A percentile compares a stretch with the other conserved stretches of the same genome.
Conservation (phyloP, 1,140 invertebrate species). For the Uloborus diversus region DNA sequence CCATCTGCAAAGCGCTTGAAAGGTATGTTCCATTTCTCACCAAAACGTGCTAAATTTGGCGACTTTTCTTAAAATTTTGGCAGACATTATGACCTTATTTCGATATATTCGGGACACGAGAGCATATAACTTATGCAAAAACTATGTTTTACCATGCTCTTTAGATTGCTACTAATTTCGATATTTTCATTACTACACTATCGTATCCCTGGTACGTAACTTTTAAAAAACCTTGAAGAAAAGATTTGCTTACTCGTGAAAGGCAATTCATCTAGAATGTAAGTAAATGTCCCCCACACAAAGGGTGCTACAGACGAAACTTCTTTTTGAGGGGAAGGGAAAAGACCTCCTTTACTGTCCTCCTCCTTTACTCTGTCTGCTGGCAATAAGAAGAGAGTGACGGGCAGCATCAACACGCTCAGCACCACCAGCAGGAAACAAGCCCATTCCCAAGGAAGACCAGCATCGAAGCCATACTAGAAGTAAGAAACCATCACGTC, state of each 20-base stretch:
- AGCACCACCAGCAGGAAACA: slow-evolving; percentile 51
- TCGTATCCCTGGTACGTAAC: too few relatives aligned
- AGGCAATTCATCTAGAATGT: slow-evolving; percentile 3
- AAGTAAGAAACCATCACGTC: neutral
- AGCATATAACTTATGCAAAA: too few relatives aligned
- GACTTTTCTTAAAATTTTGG: too few relatives aligned
- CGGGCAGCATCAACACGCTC: slow-evolving; percentile 57
- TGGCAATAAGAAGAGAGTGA: slow-evolving; percentile 59
- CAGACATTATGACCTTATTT: too few relatives aligned
- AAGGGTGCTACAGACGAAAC: slow-evolving; percentile 17
- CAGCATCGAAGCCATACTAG: slow-evolving; percentile 57
- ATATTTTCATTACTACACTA: too few relatives aligned
- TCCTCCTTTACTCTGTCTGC: slow-evolving; percentile 28
- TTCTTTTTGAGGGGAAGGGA: slow-evolving; percentile 11
- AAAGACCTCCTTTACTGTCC: neutral
- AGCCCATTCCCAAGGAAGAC: slow-evolving; percentile 54
- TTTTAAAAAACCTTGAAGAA: too few relatives aligned
- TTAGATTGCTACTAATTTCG: too few relatives aligned
- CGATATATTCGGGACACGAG: too few relatives aligned
- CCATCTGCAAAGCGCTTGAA: too few relatives aligned
- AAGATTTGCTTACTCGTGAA: slow-evolving; percentile 9
- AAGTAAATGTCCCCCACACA: slow-evolving; percentile 44
- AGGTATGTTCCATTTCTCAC: too few relatives aligned
- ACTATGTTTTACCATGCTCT: too few relatives aligned
- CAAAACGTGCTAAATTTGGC: too few relatives aligned